These are phyloP conservation scores for Andrena bicolor DNA, from an alignment of 2,888 invertebrate species.

Conservation along the genomic window DNA sequence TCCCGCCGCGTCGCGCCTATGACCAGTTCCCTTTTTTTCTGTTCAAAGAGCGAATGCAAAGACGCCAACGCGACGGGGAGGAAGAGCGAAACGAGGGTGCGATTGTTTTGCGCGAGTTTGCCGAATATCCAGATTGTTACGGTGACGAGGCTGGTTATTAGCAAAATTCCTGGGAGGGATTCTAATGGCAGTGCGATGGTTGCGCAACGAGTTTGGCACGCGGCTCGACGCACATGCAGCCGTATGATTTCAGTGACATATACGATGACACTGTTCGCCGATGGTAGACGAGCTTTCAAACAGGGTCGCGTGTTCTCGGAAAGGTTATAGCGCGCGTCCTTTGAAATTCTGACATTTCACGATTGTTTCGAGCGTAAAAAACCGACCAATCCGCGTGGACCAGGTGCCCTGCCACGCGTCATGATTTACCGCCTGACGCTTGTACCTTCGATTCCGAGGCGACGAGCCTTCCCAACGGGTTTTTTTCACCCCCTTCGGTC, in stretches of 20 bases:
- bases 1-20: not conserved
- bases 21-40: not conserved
- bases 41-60: too few species aligned
- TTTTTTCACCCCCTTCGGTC: not conserved
- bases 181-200: conserved; percentile 39
- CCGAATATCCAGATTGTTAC: not conserved
- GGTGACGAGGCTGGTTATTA: conserved; percentile 21
- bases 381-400: not conserved
- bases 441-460: not conserved
- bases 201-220: conserved; percentile 49
- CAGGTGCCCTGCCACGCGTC: conserved; percentile 1
- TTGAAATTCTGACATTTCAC: conserved; percentile 64
- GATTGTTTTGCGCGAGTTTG: not conserved
- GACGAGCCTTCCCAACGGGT: not conserved
- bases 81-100: too few species aligned
- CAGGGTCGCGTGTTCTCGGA: conserved; percentile 47
- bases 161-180: conserved; percentile 39
- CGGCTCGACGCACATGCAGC: conserved; percentile 43
- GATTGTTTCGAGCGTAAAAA: conserved; percentile 43
- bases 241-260: conserved; percentile 65
- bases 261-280: conserved; percentile 42
- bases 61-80: too few species aligned
- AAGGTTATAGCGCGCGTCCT: conserved; percentile 58
- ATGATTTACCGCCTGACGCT: not conserved
- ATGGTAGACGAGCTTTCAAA: conserved; percentile 20